Evolutionary conservation across 2,797 vertebrate genomes (phyloP).

Genomic region (Leptatherina wallacei): DNA sequence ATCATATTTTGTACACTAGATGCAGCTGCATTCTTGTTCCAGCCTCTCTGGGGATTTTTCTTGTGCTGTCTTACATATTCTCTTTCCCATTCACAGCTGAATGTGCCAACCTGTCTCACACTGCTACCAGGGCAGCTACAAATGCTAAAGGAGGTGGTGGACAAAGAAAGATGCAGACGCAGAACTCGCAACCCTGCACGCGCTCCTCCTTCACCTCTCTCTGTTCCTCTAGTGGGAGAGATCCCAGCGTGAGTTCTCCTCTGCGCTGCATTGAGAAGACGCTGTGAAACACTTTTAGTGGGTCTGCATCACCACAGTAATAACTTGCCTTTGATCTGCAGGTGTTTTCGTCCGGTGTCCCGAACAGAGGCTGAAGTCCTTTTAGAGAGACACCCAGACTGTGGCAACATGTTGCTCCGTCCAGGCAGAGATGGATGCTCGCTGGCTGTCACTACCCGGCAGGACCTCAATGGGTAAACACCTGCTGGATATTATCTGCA

Average conservation of each 20-base stretch:
- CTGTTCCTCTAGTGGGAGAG: constrained; percentile 84
- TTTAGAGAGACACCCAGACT: constrained; percentile 85
- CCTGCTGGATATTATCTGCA: constrained; percentile 15
- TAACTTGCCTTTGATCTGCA: constrained; percentile 46
- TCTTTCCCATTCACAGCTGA: constrained; percentile 75
- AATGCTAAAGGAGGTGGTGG: constrained; percentile 87
- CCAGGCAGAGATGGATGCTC: constrained; percentile 85
- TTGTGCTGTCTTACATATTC: not conserved
- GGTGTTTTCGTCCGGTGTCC: constrained; percentile 88
- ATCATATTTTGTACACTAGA: constrained; percentile 20
- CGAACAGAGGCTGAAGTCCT: constrained; percentile 88
- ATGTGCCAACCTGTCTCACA: constrained; percentile 84
- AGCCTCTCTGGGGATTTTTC: not conserved
- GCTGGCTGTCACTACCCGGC: constrained; percentile 86
- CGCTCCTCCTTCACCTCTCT: constrained; percentile 82
- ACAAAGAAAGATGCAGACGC: constrained; percentile 84
- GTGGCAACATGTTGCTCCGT: constrained; percentile 88
- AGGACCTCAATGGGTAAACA: constrained; percentile 84
- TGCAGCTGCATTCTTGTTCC: not conserved
- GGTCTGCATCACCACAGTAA: not conserved
- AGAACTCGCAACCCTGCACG: constrained; percentile 79
- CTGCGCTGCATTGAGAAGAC: not conserved
- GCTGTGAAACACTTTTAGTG: not conserved
- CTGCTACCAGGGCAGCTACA: constrained; percentile 89
- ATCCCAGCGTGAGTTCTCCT: constrained; percentile 81